Evolutionary conservation across 2,797 vertebrate genomes (phyloP).

Genomic region (Nannoperca obscura): DNA sequence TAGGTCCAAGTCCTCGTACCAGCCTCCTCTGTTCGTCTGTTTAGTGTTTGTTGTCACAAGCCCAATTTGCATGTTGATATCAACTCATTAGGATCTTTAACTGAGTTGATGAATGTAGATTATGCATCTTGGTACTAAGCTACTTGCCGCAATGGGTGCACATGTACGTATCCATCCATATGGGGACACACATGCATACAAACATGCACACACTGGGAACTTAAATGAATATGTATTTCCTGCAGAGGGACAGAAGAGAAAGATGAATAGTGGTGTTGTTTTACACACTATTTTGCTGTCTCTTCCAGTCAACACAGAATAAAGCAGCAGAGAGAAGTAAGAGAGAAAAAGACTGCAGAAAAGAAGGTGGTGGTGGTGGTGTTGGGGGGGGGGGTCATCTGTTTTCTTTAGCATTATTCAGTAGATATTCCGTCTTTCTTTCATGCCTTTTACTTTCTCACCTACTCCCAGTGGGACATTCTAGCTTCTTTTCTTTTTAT

Average conservation of each 20-base stretch:
- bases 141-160: slow-evolving; percentile 49
- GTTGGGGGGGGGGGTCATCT: slow-evolving; percentile 34
- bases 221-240: slow-evolving; percentile 77
- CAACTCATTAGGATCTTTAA: slow-evolving; percentile 75
- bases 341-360: slow-evolving; percentile 32
- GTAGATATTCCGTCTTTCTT: slow-evolving; percentile 34
- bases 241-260: slow-evolving; percentile 63
- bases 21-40: slow-evolving; percentile 52
- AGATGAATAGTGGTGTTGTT: slow-evolving; percentile 54
- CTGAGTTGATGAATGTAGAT: slow-evolving; percentile 73
- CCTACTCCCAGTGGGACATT: slow-evolving; percentile 41
- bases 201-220: slow-evolving; percentile 38
- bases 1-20: slow-evolving; percentile 33
- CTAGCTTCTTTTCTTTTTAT: slow-evolving; percentile 27
- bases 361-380: slow-evolving; percentile 5
- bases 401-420: slow-evolving; percentile 41
- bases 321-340: slow-evolving; percentile 22
- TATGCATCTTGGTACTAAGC: slow-evolving; percentile 53
- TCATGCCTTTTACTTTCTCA: slow-evolving; percentile 38
- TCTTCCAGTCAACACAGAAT: slow-evolving; percentile 40
- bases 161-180: slow-evolving; percentile 51
- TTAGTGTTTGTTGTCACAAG: slow-evolving; percentile 68
- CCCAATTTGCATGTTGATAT: slow-evolving; percentile 76
- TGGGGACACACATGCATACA: slow-evolving; percentile 33
- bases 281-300: slow-evolving; percentile 23